These are phyloP conservation scores for Tineola bisselliella DNA, from an alignment of 2,888 invertebrate species.

Conservation along the genomic window DNA sequence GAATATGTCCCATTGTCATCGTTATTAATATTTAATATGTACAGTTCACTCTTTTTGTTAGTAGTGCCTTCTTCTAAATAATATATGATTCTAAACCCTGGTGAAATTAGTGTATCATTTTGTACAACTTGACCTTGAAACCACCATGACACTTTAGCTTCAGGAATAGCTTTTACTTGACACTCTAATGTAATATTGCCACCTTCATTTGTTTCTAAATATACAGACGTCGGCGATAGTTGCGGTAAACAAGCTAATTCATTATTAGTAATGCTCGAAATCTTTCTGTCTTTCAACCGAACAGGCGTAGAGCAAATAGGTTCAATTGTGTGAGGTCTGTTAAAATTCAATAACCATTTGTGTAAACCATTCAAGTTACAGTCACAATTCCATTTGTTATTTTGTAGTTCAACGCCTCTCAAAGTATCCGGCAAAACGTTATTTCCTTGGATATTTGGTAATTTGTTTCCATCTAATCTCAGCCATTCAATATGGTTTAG, in stretches of 20 bases:
- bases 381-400: slow-evolving; percentile 91
- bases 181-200: slow-evolving; percentile 85
- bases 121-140: slow-evolving; percentile 83
- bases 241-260: slow-evolving; percentile 86
- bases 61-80: slow-evolving; percentile 77
- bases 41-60: slow-evolving; percentile 81
- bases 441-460: slow-evolving; percentile 76
- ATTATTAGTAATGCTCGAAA: slow-evolving; percentile 72
- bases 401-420: slow-evolving; percentile 82
- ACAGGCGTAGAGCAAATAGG: slow-evolving; percentile 79
- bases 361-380: slow-evolving; percentile 82
- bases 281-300: slow-evolving; percentile 72
- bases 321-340: slow-evolving; percentile 80
- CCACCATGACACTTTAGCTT: slow-evolving; percentile 84
- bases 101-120: slow-evolving; percentile 76
- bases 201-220: slow-evolving; percentile 81
- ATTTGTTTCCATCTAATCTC: slow-evolving; percentile 82
- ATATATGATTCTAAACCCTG: slow-evolving; percentile 74
- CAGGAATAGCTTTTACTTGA: slow-evolving; percentile 82
- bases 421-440: slow-evolving; percentile 79
- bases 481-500: slow-evolving; percentile 86
- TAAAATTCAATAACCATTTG: slow-evolving; percentile 79
- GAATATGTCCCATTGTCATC: slow-evolving; percentile 88
- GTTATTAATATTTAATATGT: slow-evolving; percentile 78
- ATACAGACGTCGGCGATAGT: slow-evolving; percentile 78